Evolutionary conservation across 2,888 invertebrate species (phyloP).

Genomic region (Macrophya annulata): DNA sequence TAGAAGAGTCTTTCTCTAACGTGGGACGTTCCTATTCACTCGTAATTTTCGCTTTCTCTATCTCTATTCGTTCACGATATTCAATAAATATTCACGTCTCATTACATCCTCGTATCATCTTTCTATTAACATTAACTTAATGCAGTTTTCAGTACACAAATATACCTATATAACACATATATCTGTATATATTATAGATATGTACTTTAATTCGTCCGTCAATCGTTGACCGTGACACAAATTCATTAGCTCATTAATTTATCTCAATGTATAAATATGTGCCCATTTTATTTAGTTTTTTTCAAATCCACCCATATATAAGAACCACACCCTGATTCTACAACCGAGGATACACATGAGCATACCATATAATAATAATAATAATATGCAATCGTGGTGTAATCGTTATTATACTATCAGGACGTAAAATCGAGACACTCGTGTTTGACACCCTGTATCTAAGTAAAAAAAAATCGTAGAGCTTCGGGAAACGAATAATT

Average conservation of each 20-base stretch:
- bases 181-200: too few species aligned
- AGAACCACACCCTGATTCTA: neutral
- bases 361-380: neutral
- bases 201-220: conserved; percentile 44
- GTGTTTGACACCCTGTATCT: too few species aligned
- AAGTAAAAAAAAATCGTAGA: too few species aligned
- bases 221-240: conserved; percentile 54
- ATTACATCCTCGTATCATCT: too few species aligned
- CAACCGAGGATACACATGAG: neutral
- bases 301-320: neutral
- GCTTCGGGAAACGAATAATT: too few species aligned
- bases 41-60: conserved; percentile 42
- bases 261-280: neutral
- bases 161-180: neutral
- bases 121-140: neutral
- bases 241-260: conserved; percentile 47
- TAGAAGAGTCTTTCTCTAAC: conserved; percentile 23
- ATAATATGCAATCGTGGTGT: too few species aligned
- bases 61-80: neutral
- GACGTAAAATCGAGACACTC: too few species aligned
- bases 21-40: neutral
- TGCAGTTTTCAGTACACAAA: neutral
- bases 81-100: too few species aligned
- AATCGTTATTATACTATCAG: too few species aligned
- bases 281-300: neutral